A percentile compares a stretch with the other conserved stretches of the same genome.
These are phyloP conservation scores for Platynereis dumerilii DNA, from an alignment of 2,888 invertebrate genomes.

Conservation along the genomic window DNA sequence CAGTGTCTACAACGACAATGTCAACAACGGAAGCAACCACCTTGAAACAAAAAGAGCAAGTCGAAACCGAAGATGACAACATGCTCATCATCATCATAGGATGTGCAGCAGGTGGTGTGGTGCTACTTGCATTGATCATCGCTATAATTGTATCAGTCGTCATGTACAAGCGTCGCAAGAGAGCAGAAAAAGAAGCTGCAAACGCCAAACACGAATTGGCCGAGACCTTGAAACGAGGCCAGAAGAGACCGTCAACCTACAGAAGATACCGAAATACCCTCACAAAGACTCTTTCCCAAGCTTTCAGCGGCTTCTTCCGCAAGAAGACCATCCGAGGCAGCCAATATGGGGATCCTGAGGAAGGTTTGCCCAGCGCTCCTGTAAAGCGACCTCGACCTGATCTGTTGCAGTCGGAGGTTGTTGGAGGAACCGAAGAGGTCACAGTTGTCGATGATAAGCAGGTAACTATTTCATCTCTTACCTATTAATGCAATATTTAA, in stretches of 20 bases:
- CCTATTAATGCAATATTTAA: no score
- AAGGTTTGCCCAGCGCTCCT: background rate
- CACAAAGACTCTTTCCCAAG: background rate
- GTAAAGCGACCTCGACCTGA: background rate
- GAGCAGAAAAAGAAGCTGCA: background rate
- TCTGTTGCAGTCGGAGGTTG: background rate
- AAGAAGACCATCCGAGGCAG: background rate
- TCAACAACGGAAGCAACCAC: background rate
- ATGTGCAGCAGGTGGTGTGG: background rate
- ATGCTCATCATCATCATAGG: constrained; percentile 2
- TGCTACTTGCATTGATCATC: background rate
- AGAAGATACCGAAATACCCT: constrained; percentile 4
- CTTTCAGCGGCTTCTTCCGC: constrained; percentile 1
- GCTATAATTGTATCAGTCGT: background rate
- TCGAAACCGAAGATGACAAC: background rate
- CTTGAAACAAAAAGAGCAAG: no score
- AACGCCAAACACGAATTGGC: background rate
- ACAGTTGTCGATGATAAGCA: background rate
- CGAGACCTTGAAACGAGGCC: background rate
- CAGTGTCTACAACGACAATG: background rate
- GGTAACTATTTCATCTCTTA: background rate
- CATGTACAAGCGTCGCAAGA: constrained; percentile 2
- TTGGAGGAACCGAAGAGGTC: background rate
- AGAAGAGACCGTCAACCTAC: background rate
- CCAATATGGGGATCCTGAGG: constrained; percentile 1